Conservation (phyloP, 2,113 vertebrate genomes). For the Paradoxurus hermaphroditus region DNA sequence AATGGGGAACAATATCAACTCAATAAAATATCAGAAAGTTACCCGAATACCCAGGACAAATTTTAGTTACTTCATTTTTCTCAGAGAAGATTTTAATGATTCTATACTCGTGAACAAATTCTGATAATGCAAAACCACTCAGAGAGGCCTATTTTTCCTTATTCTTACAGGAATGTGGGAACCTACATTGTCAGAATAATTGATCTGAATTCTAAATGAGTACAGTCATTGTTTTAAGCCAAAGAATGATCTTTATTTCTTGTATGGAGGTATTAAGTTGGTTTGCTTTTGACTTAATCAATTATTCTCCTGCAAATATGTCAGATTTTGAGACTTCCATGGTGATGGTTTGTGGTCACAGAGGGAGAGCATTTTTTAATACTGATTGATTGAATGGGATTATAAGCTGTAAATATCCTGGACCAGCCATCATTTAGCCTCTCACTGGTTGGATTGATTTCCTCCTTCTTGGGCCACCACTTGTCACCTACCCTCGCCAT, state of each 20-base stretch:
- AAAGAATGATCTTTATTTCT: conserved; percentile 42
- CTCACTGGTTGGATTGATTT: background rate
- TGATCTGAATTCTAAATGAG: conserved; percentile 52
- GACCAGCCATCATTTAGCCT: background rate
- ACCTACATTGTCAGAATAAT: conserved; percentile 9
- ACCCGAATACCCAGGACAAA: background rate
- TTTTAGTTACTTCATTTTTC: conserved; percentile 47
- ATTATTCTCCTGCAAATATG: conserved; percentile 19
- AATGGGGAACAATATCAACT: background rate
- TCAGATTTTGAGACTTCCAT: background rate
- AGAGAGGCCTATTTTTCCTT: conserved; percentile 28
- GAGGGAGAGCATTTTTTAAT: conserved; percentile 1
- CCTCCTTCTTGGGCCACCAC: background rate
- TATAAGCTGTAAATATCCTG: background rate
- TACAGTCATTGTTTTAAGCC: conserved; percentile 37
- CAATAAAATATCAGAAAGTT: conserved; percentile 31
- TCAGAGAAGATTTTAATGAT: conserved; percentile 46
- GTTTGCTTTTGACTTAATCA: conserved; percentile 19
- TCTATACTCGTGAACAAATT: conserved; percentile 36
- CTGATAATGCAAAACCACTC: conserved; percentile 25
- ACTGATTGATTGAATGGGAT: background rate
- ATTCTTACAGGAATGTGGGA: conserved; percentile 33
- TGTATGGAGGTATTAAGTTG: background rate
- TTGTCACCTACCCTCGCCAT: background rate
- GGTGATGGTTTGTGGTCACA: background rate